Evolutionary conservation across 2,888 invertebrate species (phyloP).

Genomic region (Sussaba pulchella): DNA sequence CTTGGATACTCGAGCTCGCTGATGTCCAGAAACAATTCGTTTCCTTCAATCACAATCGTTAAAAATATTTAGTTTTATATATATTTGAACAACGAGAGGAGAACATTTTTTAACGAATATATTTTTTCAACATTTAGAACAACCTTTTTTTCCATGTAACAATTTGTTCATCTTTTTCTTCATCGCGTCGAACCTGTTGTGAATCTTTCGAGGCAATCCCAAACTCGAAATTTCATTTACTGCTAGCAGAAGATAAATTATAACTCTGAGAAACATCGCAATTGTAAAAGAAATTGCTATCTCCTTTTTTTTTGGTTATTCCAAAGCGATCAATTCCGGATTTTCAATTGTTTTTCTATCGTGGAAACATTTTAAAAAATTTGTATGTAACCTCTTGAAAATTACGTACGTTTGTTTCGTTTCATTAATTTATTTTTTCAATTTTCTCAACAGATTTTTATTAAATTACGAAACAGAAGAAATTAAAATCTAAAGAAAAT

Average conservation of each 20-base stretch:
- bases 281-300: not conserved
- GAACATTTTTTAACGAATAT: too few relatives aligned
- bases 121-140: conserved; percentile 11
- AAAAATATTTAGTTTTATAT: too few relatives aligned
- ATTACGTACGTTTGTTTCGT: too few relatives aligned
- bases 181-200: conserved; percentile 55
- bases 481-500: too few relatives aligned
- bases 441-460: too few relatives aligned
- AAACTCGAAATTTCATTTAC: conserved; percentile 8
- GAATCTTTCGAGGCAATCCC: conserved; percentile 50
- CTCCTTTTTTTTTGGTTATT: not conserved
- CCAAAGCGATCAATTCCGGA: not conserved
- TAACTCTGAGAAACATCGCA: conserved; percentile 37
- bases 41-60: conserved; percentile 52
- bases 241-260: conserved; percentile 25
- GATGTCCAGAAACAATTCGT: conserved; percentile 68
- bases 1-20: conserved; percentile 85
- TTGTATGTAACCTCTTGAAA: too few relatives aligned
- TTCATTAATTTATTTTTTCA: too few relatives aligned
- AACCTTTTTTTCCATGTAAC: conserved; percentile 56
- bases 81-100: not conserved
- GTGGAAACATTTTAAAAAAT: too few relatives aligned
- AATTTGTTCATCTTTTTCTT: conserved; percentile 61
- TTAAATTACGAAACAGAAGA: too few relatives aligned
- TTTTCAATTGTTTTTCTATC: not conserved